phyloP scores from a whole-genome alignment of 2,888 invertebrate genomes.

The Spicauda simplicius region DNA sequence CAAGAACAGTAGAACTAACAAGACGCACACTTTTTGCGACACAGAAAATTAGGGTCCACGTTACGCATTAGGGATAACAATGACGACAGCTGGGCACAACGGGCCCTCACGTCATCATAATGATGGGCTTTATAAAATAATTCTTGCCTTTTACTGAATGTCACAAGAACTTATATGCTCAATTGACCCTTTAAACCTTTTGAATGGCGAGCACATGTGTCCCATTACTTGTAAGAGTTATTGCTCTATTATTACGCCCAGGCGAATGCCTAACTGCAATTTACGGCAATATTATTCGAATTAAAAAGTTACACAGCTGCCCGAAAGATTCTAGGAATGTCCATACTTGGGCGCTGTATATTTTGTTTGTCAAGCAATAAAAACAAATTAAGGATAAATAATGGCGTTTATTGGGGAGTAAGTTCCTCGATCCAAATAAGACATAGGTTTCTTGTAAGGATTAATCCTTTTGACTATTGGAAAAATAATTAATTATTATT shows the following conservation, averaged over 20 bases:
- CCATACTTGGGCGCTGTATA: not conserved
- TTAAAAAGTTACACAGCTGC: constrained; percentile 27
- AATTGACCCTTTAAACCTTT: constrained; percentile 58
- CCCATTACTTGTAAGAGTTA: constrained; percentile 64
- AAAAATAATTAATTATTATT: no score
- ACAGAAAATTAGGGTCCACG: constrained; percentile 22
- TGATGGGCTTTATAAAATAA: constrained; percentile 55
- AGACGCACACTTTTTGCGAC: constrained; percentile 10
- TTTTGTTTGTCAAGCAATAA: not conserved
- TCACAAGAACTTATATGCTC: constrained; percentile 49
- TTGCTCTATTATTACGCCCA: constrained; percentile 58
- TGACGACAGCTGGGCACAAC: constrained; percentile 15
- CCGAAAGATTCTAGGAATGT: not conserved
- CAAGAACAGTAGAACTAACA: not conserved
- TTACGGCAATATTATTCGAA: constrained; percentile 37
- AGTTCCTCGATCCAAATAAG: no score
- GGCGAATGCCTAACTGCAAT: constrained; percentile 44
- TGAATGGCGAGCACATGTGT: constrained; percentile 59
- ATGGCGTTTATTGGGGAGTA: no score
- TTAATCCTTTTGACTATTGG: no score
- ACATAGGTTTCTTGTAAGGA: no score
- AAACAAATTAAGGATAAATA: no score
- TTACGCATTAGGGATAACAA: constrained; percentile 20
- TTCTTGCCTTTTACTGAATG: constrained; percentile 56
- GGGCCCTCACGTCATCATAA: constrained; percentile 39